Evolutionary conservation across 2,797 vertebrate genomes (phyloP).

Genomic region (Nasua narica): DNA sequence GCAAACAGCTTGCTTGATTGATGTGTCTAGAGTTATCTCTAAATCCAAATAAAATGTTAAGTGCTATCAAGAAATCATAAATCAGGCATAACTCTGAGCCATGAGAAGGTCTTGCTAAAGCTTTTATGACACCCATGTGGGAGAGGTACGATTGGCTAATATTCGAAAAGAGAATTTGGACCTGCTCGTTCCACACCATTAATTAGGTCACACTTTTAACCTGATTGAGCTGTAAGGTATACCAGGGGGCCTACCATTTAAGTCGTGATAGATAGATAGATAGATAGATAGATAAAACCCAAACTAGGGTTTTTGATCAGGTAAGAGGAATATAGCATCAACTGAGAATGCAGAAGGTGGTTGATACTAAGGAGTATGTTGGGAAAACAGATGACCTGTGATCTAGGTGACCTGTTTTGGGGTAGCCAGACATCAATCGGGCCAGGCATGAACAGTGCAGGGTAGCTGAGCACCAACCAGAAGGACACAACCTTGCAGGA

Average conservation of each 20-base stretch:
- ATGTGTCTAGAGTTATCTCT: constrained; percentile 56
- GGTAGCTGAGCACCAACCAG: not conserved
- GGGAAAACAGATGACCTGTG: not conserved
- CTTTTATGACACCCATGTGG: constrained; percentile 9
- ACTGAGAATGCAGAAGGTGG: not conserved
- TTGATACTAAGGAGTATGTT: not conserved
- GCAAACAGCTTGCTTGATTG: constrained; percentile 65
- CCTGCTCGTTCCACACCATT: not conserved
- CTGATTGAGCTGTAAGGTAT: not conserved
- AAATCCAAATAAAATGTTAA: constrained; percentile 74
- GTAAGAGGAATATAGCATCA: not conserved
- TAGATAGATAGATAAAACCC: not conserved
- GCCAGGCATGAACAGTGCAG: not conserved
- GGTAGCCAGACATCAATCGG: not conserved
- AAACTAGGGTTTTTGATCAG: not conserved
- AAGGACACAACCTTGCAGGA: not conserved
- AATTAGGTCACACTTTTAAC: constrained; percentile 21
- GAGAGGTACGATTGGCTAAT: not conserved
- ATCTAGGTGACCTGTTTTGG: not conserved
- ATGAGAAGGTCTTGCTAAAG: not conserved
- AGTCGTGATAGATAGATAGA: not conserved
- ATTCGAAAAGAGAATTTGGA: constrained; percentile 30
- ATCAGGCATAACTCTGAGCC: constrained; percentile 40
- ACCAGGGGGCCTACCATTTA: not conserved
- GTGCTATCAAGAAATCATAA: constrained; percentile 61